Evolutionary conservation across 2,888 invertebrate genomes (phyloP), one percentile per base, ranked within the genome.

Genomic region (Drosophila kambysellisi): DNA sequence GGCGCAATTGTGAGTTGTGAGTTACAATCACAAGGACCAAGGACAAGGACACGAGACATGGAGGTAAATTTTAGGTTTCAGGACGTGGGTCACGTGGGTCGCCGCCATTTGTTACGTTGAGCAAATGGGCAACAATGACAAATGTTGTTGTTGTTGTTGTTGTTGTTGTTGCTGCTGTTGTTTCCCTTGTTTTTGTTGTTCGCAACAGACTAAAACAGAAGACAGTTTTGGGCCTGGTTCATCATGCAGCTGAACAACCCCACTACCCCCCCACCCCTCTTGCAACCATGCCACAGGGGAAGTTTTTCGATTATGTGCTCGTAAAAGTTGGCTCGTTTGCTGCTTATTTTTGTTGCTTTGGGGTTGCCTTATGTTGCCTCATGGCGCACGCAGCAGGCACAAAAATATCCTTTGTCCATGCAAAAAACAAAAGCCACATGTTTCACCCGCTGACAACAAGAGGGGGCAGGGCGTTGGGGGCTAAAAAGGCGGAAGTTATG

Each of bases 281-380:
- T 46, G 15, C 46, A 25, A 15, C 46, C 46, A 46, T 25, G 25
- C 32, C 63, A 39, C 52, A 43, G 43, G 77, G 72, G 71, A 86
- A 86, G 76, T 89, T 89, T 86, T 86, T 89, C 86, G 89, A 86
- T 86, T 86, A 86, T 84, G 80, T 70, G 82, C 85, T 86, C 86
- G 88, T 84, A 87, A 89, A 89, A 86, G 80, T 86, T 84, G 83
- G 66, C 81, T 86, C 61, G 76, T 77, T 83, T 83, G 83, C 76
- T 73, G 75, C 76, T 61, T 46, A 51, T 76, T 76, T 60, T 32
- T 57, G 57, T 20, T 20, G 57, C 30, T 20, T 32, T 57, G 20
- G 20, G 43, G 43, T 32, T 59, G 71, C 68, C 70, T 39, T 20
- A 29, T 20, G 35, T 33, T 48, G 72, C 64, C 61, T 33, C 72